Percentiles rank a stretch among this genome's conserved stretches.
phyloP scores from a whole-genome alignment of 2,113 vertebrate species.

The Cinclus mexicanus region DNA sequence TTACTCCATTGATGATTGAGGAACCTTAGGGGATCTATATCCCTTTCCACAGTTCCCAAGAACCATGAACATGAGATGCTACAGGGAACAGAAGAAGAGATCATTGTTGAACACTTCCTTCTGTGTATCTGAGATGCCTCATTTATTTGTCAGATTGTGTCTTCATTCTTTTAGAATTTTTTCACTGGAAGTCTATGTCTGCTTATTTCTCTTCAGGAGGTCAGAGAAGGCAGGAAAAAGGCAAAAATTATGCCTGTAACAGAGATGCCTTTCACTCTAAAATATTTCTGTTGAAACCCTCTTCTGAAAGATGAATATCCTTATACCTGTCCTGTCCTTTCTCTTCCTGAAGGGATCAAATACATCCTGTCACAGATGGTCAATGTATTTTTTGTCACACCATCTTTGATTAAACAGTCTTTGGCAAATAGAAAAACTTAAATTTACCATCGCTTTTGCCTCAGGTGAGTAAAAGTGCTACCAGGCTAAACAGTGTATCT shows the following conservation, averaged over 20 bases:
- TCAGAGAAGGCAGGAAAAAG: not conserved
- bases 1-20: not conserved
- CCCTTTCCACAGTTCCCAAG: not conserved
- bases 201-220: not conserved
- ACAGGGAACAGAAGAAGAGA: not conserved
- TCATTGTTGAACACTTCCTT: not conserved
- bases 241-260: not conserved
- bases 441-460: not conserved
- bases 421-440: not conserved
- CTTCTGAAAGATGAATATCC: not conserved
- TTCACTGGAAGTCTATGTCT: not conserved
- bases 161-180: not conserved
- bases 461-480: not conserved
- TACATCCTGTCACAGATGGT: not conserved
- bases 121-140: not conserved
- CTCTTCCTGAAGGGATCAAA: not conserved
- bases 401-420: not conserved
- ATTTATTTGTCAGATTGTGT: not conserved
- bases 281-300: not conserved
- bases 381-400: not conserved
- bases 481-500: not conserved
- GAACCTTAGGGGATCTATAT: rapidly evolving
- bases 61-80: rapidly evolving
- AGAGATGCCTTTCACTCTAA: not conserved
- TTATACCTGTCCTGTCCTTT: not conserved